These are phyloP conservation scores for Adelognathus sp. DNA, from an alignment of 2,888 invertebrate genomes.

Conservation along the genomic window DNA sequence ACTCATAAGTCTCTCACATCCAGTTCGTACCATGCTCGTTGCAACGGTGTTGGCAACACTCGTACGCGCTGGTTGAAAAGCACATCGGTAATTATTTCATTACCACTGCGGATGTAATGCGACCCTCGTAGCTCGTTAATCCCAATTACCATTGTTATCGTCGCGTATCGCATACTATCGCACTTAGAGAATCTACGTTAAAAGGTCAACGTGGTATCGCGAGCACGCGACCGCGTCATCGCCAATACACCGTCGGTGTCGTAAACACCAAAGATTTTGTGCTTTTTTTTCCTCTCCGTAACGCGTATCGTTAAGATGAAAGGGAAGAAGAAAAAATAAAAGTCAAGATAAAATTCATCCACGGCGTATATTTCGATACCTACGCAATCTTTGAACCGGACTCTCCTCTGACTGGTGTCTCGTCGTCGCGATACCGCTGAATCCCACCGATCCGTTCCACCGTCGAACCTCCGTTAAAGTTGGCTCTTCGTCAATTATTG, in stretches of 20 bases:
- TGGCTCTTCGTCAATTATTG: background rate
- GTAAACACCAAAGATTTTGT: constrained; percentile 18
- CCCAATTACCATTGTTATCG: constrained; percentile 71
- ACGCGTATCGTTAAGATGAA: background rate
- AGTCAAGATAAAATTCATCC: background rate
- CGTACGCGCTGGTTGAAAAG: constrained; percentile 23
- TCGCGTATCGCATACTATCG: constrained; percentile 46
- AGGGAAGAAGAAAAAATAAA: constrained; percentile 2
- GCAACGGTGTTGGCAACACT: background rate
- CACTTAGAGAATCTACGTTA: constrained; percentile 46
- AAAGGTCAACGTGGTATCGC: constrained; percentile 56
- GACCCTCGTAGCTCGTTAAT: constrained; percentile 70
- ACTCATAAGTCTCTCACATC: background rate
- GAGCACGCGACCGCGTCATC: constrained; percentile 32
- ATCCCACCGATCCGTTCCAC: background rate
- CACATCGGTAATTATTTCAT: constrained; percentile 74
- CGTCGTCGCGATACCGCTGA: constrained; percentile 1
- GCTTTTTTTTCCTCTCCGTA: background rate
- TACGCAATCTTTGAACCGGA: constrained; percentile 23
- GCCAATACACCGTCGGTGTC: background rate
- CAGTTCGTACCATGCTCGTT: constrained; percentile 11
- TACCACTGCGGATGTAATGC: constrained; percentile 69
- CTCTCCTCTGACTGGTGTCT: constrained; percentile 15
- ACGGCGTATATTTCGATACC: constrained; percentile 3
- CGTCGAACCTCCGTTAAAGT: background rate